Evolutionary conservation across 1,140 invertebrate species (phyloP).

Genomic region (Acyrthosiphon pisum): DNA sequence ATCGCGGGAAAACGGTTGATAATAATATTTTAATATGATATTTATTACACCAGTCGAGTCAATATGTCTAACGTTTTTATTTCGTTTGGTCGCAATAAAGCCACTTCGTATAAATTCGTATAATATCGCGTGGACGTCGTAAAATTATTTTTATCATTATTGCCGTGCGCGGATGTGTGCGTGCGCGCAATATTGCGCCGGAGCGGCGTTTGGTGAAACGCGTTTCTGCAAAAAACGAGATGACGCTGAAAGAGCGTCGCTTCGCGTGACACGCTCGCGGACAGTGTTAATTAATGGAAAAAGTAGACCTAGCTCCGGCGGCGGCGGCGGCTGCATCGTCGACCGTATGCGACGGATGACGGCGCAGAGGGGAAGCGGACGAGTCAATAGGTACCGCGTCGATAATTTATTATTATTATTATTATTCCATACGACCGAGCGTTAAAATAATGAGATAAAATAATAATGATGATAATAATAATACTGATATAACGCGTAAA

Average conservation of each 20-base stretch:
- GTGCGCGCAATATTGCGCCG: no score
- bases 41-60: not conserved
- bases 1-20: no score
- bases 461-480: not conserved
- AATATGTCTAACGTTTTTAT: no score
- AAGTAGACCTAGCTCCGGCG: not conserved
- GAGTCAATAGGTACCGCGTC: not conserved
- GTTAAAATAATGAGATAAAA: not conserved
- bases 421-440: not conserved
- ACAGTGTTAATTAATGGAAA: not conserved
- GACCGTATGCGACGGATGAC: no score
- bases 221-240: not conserved
- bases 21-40: no score
- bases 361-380: not conserved
- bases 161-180: not conserved
- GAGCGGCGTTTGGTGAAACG: not conserved
- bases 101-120: not conserved
- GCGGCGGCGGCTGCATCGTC: no score
- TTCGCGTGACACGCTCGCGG: not conserved
- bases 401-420: slow-evolving; percentile 18
- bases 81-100: not conserved
- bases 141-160: not conserved
- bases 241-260: not conserved
- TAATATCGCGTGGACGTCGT: not conserved
- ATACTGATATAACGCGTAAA: not conserved